A percentile compares a stretch with the other conserved stretches of the same genome.
Evolutionary conservation across 2,797 vertebrate genomes (phyloP).

Genomic region (Lutjanus argentimaculatus): DNA sequence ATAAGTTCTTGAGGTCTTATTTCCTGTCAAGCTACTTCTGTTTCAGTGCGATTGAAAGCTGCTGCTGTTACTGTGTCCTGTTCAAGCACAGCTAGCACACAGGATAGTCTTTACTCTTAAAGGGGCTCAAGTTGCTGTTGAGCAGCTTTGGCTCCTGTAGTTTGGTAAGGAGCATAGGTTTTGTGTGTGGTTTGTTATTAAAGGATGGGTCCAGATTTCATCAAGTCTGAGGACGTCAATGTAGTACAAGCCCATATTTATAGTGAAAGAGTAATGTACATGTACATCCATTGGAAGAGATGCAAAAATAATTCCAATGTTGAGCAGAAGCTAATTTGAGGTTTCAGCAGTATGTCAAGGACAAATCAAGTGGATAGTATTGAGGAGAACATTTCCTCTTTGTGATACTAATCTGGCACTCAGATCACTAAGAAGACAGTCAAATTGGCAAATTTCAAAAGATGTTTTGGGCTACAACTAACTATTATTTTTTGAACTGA

Average conservation of each 20-base stretch:
- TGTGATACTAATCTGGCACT: not conserved
- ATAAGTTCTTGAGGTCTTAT: slow-evolving; percentile 20
- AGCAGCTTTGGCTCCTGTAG: slow-evolving; percentile 2
- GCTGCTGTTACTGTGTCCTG: not conserved
- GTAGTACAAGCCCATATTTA: not conserved
- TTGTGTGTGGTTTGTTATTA: slow-evolving; percentile 24
- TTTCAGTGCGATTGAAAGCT: slow-evolving; percentile 31
- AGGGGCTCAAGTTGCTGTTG: slow-evolving; percentile 4
- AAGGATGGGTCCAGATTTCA: slow-evolving; percentile 12
- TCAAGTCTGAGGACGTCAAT: not conserved
- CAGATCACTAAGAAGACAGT: not conserved
- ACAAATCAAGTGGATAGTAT: not conserved
- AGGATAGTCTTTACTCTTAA: slow-evolving; percentile 4
- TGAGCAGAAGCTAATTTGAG: not conserved
- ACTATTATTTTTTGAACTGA: no score
- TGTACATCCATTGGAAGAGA: not conserved
- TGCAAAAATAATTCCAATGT: slow-evolving; percentile 8
- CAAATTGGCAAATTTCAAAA: not conserved
- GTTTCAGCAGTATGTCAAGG: not conserved
- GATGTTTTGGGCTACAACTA: no score
- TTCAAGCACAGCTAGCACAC: slow-evolving; percentile 18
- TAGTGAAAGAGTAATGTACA: not conserved
- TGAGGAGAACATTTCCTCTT: not conserved
- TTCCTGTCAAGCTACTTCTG: slow-evolving; percentile 46
- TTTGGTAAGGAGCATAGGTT: slow-evolving; percentile 17